Base-by-base conservation (phyloP, 2,888 invertebrate species). In the Pilophorus perplexus region DNA sequence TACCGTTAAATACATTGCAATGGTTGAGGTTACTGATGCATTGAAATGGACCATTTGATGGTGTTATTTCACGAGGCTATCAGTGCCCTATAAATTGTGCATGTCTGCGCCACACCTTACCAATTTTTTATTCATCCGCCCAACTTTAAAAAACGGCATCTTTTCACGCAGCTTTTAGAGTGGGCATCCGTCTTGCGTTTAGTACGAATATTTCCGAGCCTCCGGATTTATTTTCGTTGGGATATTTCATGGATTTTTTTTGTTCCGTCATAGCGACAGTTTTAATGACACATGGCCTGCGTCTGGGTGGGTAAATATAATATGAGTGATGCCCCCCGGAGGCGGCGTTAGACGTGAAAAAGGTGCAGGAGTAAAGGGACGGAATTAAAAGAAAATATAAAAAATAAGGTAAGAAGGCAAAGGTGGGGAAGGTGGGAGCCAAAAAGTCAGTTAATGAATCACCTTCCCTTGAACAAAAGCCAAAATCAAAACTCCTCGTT, bases 401-500 rank as follows among this genome's bases (percentile, higher is more conserved):
- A 52, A 52, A 52, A 52, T 28, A 12, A 52, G 28, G 16, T 28
- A 27, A 10, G 27, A 50, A 20, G 22, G 48, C 18, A 23, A 55
- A 59, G 59, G 59, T 59, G 20, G 62, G 16, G 12, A 46, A 46
- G 18, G 46, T n/a, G 16, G 20, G 22, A 62, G 33, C 1, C 33
- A 27, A 14, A n/a, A 14, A 37, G 20, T 57, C 14, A n/a, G 25
- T 25, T 59, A 59, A 59, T 59, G 59, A 59, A 59, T 59, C 59
- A 23, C 59, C 59, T 42, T 57, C 42, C 40, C 20, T 59, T 59
- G 59, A 59, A 59, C 59, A 59, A 59, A 59, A 59, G 59, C 59
- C 59, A 59, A 59, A 59, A 23, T 52, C 52, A 8, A 52, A 52
- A 28, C 28, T 28, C 2, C 8, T 28, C 16, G 16, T 52, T n/a